Evolutionary conservation across 92 coral and sea anemone genomes (phyloP).

Genomic region (Heteractis magnifica): DNA sequence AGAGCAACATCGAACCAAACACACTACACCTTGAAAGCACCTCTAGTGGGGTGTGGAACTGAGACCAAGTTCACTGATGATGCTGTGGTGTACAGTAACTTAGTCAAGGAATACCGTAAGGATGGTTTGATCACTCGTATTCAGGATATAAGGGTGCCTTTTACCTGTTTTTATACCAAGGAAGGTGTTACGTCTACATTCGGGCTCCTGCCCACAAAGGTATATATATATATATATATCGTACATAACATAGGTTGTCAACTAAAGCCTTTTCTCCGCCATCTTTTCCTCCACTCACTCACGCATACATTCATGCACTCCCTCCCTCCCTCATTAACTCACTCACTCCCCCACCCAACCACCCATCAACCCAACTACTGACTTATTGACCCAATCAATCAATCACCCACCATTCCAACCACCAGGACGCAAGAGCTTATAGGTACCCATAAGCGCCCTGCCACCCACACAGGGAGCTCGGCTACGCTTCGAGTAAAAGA

Average conservation of each 20-base stretch:
- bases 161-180: constrained; percentile 75
- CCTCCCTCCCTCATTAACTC: neutral
- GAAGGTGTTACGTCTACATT: constrained; percentile 83
- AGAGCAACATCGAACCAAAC: constrained; percentile 65
- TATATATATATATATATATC: neutral
- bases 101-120: constrained; percentile 43
- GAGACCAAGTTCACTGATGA: constrained; percentile 57
- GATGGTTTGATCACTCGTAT: constrained; percentile 59
- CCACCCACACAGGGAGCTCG: no score
- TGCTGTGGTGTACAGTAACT: constrained; percentile 75
- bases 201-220: constrained; percentile 76
- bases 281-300: no score
- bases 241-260: neutral
- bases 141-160: constrained; percentile 68
- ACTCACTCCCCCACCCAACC: no score
- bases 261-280: no score
- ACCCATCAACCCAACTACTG: no score
- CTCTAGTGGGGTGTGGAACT: constrained; percentile 82
- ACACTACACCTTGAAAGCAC: constrained; percentile 64
- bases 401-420: no score
- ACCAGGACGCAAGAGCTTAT: no score
- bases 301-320: neutral
- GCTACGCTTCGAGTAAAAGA: no score
- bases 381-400: no score
- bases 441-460: no score